Evolutionary conservation across 53 echinoderm and acorn worm genomes (phyloP).

Genomic region (Astropecten irregularis): DNA sequence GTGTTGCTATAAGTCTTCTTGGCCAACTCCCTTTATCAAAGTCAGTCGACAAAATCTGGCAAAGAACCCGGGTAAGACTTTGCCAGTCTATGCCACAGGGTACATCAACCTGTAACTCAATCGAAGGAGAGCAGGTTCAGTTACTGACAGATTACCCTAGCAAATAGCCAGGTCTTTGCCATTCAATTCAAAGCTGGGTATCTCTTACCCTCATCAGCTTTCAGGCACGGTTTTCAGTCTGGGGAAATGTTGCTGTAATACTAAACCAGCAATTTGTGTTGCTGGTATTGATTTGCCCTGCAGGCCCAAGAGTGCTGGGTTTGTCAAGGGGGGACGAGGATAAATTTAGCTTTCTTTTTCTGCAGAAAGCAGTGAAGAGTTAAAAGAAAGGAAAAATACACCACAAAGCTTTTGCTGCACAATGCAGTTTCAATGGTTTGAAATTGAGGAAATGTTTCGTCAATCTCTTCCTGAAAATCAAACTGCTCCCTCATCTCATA

Average conservation of each 20-base stretch:
- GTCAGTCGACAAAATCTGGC: no score
- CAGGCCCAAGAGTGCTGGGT: constrained; percentile 12
- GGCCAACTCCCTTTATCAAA: no score
- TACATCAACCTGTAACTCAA: constrained; percentile 54
- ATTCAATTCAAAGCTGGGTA: constrained; percentile 62
- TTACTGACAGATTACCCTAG: constrained; percentile 62
- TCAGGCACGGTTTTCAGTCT: constrained; percentile 40
- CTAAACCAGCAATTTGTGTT: constrained; percentile 71
- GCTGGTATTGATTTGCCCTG: constrained; percentile 59
- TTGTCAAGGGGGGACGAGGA: constrained; percentile 24
- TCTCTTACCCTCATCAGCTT: constrained; percentile 56
- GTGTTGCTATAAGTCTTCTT: no score
- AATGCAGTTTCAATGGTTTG: not conserved
- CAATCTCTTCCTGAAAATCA: not conserved
- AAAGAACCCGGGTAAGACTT: no score
- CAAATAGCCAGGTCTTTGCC: constrained; percentile 61
- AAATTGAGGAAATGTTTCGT: not conserved
- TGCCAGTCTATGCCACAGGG: constrained; percentile 24
- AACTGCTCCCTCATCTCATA: not conserved
- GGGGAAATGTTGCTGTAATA: constrained; percentile 58
- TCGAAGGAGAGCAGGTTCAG: constrained; percentile 44
- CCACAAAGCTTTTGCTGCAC: not conserved
- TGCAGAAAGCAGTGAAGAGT: not conserved
- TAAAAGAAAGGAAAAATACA: not conserved
- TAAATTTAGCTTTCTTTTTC: constrained; percentile 20